phyloP scores from a whole-genome alignment of 2,113 vertebrate genomes.

The Reinhardtius hippoglossoides region DNA sequence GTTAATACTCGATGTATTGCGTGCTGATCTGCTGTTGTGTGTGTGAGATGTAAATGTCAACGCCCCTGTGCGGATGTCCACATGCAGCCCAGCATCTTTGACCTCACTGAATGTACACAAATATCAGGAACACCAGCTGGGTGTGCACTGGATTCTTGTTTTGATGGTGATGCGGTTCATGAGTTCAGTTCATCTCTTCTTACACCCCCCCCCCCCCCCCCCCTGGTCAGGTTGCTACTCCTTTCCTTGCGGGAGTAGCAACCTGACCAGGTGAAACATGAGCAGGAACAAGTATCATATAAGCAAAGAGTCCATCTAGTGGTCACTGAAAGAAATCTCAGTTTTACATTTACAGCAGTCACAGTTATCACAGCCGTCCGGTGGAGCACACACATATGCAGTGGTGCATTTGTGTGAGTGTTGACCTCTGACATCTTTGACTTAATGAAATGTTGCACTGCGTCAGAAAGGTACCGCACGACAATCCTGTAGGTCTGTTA shows the following conservation, averaged over 20 bases:
- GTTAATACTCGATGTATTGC: too few relatives aligned
- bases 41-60: background rate
- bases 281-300: background rate
- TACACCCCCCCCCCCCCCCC: too few relatives aligned
- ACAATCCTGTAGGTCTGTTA: background rate
- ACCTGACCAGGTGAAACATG: constrained; percentile 9
- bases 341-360: background rate
- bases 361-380: too few relatives aligned
- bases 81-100: background rate
- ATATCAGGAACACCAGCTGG: background rate
- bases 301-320: constrained; percentile 38
- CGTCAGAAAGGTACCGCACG: background rate
- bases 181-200: background rate
- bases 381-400: background rate
- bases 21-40: too few relatives aligned
- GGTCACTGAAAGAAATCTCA: constrained; percentile 21
- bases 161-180: background rate
- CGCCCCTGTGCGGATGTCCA: background rate
- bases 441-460: background rate
- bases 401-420: background rate
- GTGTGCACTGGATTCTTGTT: background rate
- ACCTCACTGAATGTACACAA: background rate
- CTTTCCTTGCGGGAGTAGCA: background rate
- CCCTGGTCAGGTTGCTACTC: too few relatives aligned
- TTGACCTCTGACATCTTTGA: constrained; percentile 1